Conservation (phyloP, 2,888 invertebrate genomes). For the Slavum lentiscoides region DNA sequence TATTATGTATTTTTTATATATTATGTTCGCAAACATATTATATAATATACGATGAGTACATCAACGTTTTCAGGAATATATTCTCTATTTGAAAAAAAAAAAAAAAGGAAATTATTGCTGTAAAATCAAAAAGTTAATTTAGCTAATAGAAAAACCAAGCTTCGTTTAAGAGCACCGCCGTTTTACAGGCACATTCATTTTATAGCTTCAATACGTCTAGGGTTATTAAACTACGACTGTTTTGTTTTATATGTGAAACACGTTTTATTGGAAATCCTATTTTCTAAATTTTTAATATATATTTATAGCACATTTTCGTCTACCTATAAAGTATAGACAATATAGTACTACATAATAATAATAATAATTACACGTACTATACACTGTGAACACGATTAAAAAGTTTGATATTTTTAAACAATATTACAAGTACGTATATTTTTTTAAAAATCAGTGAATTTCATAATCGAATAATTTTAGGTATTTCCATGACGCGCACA, state of each 20-base stretch:
- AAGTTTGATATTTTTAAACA: too few relatives aligned
- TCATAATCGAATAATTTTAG: too few relatives aligned
- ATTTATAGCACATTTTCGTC: not conserved
- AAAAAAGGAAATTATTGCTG: not conserved
- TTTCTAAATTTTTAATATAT: constrained; percentile 16
- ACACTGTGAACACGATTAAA: not conserved
- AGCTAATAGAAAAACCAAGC: not conserved
- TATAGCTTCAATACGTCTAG: not conserved
- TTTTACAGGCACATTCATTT: not conserved
- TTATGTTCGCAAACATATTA: too few relatives aligned
- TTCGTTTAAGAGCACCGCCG: not conserved
- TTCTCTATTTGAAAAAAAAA: not conserved
- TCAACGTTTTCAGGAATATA: not conserved
- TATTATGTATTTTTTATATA: too few relatives aligned
- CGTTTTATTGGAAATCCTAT: constrained; percentile 10
- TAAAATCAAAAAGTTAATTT: not conserved
- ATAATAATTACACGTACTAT: too few relatives aligned
- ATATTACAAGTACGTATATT: too few relatives aligned
- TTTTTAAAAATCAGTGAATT: too few relatives aligned
- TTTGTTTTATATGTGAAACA: constrained; percentile 1
- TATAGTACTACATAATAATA: not conserved
- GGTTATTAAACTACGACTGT: constrained; percentile 1
- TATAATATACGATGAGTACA: too few relatives aligned
- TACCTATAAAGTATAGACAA: not conserved
- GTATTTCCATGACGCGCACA: too few relatives aligned